Evolutionary conservation across 2,888 invertebrate genomes (phyloP).

Genomic region (Cinara cedri): DNA sequence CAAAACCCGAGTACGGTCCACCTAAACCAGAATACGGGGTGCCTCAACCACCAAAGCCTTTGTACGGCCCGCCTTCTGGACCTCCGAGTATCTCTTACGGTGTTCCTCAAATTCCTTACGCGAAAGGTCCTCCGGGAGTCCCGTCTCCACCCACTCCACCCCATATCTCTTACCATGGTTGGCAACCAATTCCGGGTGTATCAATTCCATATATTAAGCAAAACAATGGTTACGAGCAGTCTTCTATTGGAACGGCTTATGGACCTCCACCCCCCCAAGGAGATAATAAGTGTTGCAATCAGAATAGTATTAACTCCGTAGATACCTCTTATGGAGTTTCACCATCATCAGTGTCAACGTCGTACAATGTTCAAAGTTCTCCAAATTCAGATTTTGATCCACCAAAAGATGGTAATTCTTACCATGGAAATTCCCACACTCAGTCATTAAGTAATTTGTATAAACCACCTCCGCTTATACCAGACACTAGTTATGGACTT

Average conservation of each 20-base stretch:
- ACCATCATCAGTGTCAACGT: slow-evolving; percentile 60
- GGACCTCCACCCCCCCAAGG: slow-evolving; percentile 63
- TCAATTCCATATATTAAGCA: slow-evolving; percentile 46
- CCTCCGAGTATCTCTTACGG: slow-evolving; percentile 68
- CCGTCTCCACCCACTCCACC: slow-evolving; percentile 79
- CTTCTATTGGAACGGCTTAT: slow-evolving; percentile 60
- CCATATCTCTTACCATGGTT: slow-evolving; percentile 80
- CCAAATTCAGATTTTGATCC: slow-evolving; percentile 11
- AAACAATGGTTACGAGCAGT: slow-evolving; percentile 62
- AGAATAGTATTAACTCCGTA: slow-evolving; percentile 15
- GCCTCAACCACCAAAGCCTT: slow-evolving; percentile 18
- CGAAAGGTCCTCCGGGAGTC: slow-evolving; percentile 66
- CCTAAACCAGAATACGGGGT: slow-evolving; percentile 62
- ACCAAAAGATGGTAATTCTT: slow-evolving; percentile 17
- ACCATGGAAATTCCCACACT: slow-evolving; percentile 23
- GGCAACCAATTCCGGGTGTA: slow-evolving; percentile 77
- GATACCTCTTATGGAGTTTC: slow-evolving; percentile 42
- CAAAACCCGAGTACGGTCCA: slow-evolving; percentile 54
- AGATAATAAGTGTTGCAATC: slow-evolving; percentile 47
- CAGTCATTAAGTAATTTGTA: slow-evolving; percentile 42
- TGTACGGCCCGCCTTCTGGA: slow-evolving; percentile 62
- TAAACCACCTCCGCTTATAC: slow-evolving; percentile 62
- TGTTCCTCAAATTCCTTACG: slow-evolving; percentile 59
- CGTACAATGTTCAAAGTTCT: neutral
- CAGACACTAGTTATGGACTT: too few species aligned